Evolutionary conservation across 2,888 invertebrate species (phyloP).

Genomic region (Tenthredo mesomela): DNA sequence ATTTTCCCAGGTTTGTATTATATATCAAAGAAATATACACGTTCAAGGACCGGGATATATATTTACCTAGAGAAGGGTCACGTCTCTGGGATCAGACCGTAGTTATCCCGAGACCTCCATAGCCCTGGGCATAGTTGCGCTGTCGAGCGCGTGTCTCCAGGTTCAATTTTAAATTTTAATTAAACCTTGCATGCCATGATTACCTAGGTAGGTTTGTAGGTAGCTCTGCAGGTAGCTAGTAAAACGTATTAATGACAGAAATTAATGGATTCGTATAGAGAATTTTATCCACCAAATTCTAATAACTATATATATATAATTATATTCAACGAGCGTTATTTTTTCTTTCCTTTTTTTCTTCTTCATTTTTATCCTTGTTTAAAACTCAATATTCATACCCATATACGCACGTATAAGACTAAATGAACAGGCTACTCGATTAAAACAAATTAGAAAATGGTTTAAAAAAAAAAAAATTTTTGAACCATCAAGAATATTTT

Average conservation of each 20-base stretch:
- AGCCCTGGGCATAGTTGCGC: not conserved
- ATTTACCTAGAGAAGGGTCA: slow-evolving; percentile 18
- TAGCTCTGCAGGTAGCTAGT: not conserved
- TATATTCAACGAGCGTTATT: not conserved
- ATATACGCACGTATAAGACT: not conserved
- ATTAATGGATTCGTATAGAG: not conserved
- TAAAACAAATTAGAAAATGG: not conserved
- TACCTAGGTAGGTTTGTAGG: not conserved
- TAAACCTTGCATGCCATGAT: slow-evolving; percentile 8
- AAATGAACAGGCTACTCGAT: not conserved
- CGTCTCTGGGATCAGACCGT: slow-evolving; percentile 36
- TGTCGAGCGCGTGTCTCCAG: slow-evolving; percentile 11
- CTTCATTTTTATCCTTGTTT: not conserved
- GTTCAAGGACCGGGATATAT: not conserved
- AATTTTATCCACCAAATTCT: not conserved
- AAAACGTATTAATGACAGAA: not conserved
- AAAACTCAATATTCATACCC: not conserved
- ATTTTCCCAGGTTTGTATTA: not conserved
- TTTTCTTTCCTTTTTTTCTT: not conserved
- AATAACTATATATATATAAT: too few species aligned
- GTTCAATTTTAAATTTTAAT: slow-evolving; percentile 37
- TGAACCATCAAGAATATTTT: not conserved
- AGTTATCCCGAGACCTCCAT: slow-evolving; percentile 25
- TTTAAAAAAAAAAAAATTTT: not conserved
- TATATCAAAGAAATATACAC: not conserved